A percentile compares a stretch with the other conserved stretches of the same genome.
Conservation (phyloP, 2,888 invertebrate genomes). For the Metallyticus violacea region DNA sequence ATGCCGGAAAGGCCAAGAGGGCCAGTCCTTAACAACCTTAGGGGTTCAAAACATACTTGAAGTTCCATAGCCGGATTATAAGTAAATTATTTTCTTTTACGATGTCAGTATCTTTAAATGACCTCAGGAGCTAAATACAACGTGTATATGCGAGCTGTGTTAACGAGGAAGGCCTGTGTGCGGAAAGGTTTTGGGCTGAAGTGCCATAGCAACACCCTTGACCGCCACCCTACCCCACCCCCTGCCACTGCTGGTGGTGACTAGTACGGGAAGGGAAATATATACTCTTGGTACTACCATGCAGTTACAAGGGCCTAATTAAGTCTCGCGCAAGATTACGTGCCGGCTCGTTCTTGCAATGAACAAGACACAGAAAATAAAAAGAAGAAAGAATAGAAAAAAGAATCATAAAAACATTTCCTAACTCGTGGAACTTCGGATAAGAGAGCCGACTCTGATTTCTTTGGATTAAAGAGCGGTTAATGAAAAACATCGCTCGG, state of each 20-base stretch:
- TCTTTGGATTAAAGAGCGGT: not conserved
- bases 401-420: too few species aligned
- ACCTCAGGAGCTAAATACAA: too few species aligned
- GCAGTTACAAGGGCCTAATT: slow-evolving; percentile 8
- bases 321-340: slow-evolving; percentile 18
- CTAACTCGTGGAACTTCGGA: too few species aligned
- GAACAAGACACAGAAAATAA: not conserved
- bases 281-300: slow-evolving; percentile 17
- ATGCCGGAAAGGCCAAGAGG: too few species aligned
- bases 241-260: not conserved
- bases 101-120: too few species aligned
- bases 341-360: not conserved
- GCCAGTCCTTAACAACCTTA: too few species aligned
- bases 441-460: not conserved
- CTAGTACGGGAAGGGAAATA: not conserved
- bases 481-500: not conserved
- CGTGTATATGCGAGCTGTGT: too few species aligned
- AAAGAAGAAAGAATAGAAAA: too few species aligned
- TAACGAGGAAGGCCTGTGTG: too few species aligned
- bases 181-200: not conserved
- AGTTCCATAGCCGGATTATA: too few species aligned
- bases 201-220: not conserved
- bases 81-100: too few species aligned
- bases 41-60: too few species aligned
- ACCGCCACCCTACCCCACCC: not conserved